Evolutionary conservation across 64 coral and sea anemone genomes (phyloP).

Genomic region (Stichodactyla mertensii): DNA sequence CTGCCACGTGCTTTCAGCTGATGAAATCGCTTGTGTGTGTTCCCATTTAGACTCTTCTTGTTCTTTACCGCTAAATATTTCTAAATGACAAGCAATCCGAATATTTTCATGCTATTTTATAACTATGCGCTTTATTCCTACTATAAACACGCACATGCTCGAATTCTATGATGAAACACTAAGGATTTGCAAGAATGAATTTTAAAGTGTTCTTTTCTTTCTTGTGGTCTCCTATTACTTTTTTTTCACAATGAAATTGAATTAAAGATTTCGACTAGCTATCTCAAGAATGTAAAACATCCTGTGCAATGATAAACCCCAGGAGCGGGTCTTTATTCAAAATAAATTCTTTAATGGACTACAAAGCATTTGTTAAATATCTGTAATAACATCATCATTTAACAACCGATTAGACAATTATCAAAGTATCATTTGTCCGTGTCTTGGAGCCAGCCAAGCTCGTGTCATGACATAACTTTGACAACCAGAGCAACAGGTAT

Average conservation of each 20-base stretch:
- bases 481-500: not conserved
- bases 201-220: not conserved
- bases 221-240: not conserved
- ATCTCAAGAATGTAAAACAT: slow-evolving; percentile 34
- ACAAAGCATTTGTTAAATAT: slow-evolving; percentile 23
- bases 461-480: not conserved
- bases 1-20: too few species aligned
- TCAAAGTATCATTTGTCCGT: not conserved
- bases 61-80: too few species aligned
- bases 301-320: slow-evolving; percentile 16
- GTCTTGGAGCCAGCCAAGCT: not conserved
- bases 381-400: slow-evolving; percentile 18
- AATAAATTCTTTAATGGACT: slow-evolving; percentile 10
- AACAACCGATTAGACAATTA: slow-evolving; percentile 16
- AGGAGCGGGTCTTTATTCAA: slow-evolving; percentile 26
- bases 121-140: too few species aligned
- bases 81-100: too few species aligned
- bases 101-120: too few species aligned
- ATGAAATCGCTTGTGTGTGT: too few species aligned
- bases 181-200: not conserved
- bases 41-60: too few species aligned
- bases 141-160: too few species aligned
- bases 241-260: slow-evolving; percentile 5
- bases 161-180: not conserved
- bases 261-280: not conserved